Percentiles rank a stretch among this genome's conserved stretches.
Evolutionary conservation across 2,113 vertebrate genomes (phyloP).

Genomic region (Mesocricetus auratus): DNA sequence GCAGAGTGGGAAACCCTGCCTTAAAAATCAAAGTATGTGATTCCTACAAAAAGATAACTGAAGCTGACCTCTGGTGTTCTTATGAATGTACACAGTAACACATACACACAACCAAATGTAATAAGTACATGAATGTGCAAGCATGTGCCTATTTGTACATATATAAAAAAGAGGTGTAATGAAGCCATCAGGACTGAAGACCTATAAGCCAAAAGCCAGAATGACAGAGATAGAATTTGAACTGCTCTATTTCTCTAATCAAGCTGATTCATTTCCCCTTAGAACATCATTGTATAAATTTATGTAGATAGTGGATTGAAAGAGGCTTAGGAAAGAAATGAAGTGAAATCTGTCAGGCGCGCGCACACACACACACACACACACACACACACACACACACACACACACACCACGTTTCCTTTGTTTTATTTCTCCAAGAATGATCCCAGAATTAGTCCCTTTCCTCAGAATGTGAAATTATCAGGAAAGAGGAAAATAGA

Average conservation of each 20-base stretch:
- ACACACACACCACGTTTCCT: neutral
- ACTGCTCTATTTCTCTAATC: conserved; percentile 20
- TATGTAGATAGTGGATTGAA: neutral
- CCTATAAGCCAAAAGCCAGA: neutral
- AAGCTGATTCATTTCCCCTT: conserved; percentile 12
- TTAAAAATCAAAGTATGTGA: neutral
- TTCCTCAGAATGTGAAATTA: conserved; percentile 18
- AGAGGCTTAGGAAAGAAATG: neutral
- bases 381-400: neutral
- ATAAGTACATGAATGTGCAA: neutral
- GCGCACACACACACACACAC: neutral
- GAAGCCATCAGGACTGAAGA: neutral
- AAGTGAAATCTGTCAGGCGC: neutral
- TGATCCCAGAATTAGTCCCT: conserved; percentile 17
- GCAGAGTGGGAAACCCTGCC: neutral
- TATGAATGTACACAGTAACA: neutral
- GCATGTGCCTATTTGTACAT: neutral
- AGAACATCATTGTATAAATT: conserved; percentile 37
- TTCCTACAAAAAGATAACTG: neutral
- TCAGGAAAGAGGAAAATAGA: neutral
- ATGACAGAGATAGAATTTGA: conserved; percentile 4
- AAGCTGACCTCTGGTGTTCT: neutral
- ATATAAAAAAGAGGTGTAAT: neutral
- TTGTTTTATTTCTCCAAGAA: conserved; percentile 4
- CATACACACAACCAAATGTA: neutral